Evolutionary conservation across 2,888 invertebrate species (phyloP).

Genomic region (Lycia hirtaria): DNA sequence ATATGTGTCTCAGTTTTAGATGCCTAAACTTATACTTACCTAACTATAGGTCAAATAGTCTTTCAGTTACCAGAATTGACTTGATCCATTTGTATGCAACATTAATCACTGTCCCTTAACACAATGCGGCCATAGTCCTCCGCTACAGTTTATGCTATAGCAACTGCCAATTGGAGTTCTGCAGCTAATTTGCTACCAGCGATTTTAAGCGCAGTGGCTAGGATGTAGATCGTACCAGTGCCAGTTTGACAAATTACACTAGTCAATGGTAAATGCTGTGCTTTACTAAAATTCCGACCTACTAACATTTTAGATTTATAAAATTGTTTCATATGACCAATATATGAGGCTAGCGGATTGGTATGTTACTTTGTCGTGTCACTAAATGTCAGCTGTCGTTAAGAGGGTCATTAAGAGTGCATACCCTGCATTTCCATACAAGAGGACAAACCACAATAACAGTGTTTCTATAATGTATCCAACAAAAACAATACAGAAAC

Average conservation of each 20-base stretch:
- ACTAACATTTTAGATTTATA: not conserved
- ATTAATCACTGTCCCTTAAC: conserved; percentile 12
- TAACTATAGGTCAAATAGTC: not conserved
- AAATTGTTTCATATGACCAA: not conserved
- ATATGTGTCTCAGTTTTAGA: not conserved
- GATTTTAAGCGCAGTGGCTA: conserved; percentile 19
- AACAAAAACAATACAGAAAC: too few species aligned
- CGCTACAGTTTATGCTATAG: conserved; percentile 8
- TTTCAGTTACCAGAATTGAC: not conserved
- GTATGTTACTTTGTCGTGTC: too few species aligned
- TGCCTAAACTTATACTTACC: not conserved
- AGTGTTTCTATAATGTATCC: too few species aligned
- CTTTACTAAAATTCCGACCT: conserved; percentile 8
- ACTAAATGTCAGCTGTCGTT: too few species aligned
- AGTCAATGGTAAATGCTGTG: not conserved
- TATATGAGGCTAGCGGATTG: too few species aligned
- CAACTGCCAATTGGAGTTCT: conserved; percentile 21
- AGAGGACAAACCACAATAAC: too few species aligned
- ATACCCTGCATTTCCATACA: too few species aligned
- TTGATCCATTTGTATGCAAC: conserved; percentile 1
- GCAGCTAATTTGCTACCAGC: conserved; percentile 25
- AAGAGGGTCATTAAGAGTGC: too few species aligned
- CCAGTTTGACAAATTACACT: conserved; percentile 17
- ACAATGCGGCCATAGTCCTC: conserved; percentile 20
- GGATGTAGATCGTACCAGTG: conserved; percentile 22